Percentiles rank a stretch among this genome's conserved stretches.
phyloP scores from a whole-genome alignment of 2,888 invertebrate genomes.

The Calameuta filiformis region DNA sequence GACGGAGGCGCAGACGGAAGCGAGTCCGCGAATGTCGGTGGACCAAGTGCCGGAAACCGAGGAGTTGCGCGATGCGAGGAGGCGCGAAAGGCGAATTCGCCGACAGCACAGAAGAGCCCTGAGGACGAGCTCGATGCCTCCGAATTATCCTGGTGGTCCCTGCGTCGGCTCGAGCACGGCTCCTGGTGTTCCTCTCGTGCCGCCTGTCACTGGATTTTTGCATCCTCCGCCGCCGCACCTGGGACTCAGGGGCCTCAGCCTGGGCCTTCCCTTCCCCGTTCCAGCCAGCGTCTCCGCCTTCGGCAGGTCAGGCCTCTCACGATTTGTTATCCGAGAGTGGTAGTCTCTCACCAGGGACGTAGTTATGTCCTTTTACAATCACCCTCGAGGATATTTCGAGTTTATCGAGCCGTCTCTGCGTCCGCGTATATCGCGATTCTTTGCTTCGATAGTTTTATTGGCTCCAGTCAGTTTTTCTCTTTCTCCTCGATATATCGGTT shows the following conservation, averaged over 20 bases:
- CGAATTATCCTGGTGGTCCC: slow-evolving; percentile 43
- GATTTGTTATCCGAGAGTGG: too few relatives aligned
- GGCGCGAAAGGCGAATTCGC: slow-evolving; percentile 57
- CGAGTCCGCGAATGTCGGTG: slow-evolving; percentile 16
- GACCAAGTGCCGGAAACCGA: slow-evolving; percentile 28
- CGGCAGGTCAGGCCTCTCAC: slow-evolving; percentile 51
- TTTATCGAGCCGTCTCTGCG: not conserved
- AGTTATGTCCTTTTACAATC: not conserved
- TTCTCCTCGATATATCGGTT: too few relatives aligned
- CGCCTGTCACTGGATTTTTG: slow-evolving; percentile 53
- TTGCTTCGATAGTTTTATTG: too few relatives aligned
- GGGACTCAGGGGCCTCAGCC: slow-evolving; percentile 60
- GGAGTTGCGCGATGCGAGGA: slow-evolving; percentile 54
- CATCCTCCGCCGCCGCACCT: slow-evolving; percentile 63
- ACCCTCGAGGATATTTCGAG: not conserved
- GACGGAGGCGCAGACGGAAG: slow-evolving; percentile 62
- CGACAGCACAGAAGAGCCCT: slow-evolving; percentile 52
- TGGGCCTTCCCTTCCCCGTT: slow-evolving; percentile 62
- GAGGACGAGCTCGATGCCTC: slow-evolving; percentile 57
- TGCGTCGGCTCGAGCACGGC: slow-evolving; percentile 36
- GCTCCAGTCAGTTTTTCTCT: too few relatives aligned
- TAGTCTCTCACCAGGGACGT: not conserved
- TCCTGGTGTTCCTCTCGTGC: slow-evolving; percentile 46
- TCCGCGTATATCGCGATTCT: too few relatives aligned
- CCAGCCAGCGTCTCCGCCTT: slow-evolving; percentile 62